Evolutionary conservation across 2,888 invertebrate genomes (phyloP), one percentile per base, ranked within the genome.

Genomic region (Noctua janthe): DNA sequence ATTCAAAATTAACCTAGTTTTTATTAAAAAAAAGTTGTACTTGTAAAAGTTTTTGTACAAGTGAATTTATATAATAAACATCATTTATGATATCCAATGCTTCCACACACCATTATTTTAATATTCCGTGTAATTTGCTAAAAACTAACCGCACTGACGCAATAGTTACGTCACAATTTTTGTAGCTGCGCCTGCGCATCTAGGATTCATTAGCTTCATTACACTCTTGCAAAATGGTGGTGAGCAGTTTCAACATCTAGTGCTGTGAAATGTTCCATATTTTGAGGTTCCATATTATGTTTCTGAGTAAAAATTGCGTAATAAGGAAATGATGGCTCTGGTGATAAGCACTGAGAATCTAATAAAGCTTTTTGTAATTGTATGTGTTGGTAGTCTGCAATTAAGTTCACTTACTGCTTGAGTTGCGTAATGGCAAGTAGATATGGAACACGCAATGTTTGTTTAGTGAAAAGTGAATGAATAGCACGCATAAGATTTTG

Each of bases 181-280:
- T 94, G 93, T 92, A 92, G 90, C 83, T 84, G 91, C 90, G 88
- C 90, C 49, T 47, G 81, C 85, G 84, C 88, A 82, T 89, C 89
- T 90, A 88, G 88, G 91, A 90, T 94, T 95, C 94, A 94, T 95
- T 95, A 95, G 93, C 90, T 94, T 92, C 93, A 94, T 94, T 95
- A 93, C 89, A 82, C 88, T 82, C 83, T 94, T 94, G 93, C 94
- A 91, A 92, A 93, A 94, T 89, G 86, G 90, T 89, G 90, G 90
- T 91, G 91, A 91, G 87, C 90, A 89, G 91, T 94, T 94, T 92
- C 94, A 91, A 93, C 92, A 94, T 89, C 74, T 70, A 82, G 71
- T 78, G 13, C 86, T 91, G 91, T 91, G 89, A 92, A 91, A 89
- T 91, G 91, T 88, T 88, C 87, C 89, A 88, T 88, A 87, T 89